phyloP scores from a whole-genome alignment of 1,140 invertebrate genomes.

The Samia ricini region DNA sequence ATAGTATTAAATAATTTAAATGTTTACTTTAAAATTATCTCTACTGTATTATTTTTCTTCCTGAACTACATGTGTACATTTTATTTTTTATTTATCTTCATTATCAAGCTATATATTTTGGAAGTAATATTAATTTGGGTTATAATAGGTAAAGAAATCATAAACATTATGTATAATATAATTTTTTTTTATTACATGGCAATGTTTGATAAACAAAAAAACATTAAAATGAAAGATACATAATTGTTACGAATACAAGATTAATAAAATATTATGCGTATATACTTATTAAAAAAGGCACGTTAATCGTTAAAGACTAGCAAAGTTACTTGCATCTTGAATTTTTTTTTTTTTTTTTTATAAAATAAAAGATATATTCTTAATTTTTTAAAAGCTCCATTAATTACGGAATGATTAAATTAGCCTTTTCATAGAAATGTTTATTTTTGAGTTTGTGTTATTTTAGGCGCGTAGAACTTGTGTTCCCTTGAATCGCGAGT shows the following conservation, averaged over 20 bases:
- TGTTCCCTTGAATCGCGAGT: slow-evolving; percentile 89
- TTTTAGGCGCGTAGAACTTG: slow-evolving; percentile 87
- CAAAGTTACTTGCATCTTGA: slow-evolving; percentile 20
- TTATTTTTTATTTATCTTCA: no score
- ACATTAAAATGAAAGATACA: slow-evolving; percentile 17
- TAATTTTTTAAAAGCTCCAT: not conserved
- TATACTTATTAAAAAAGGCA: slow-evolving; percentile 39
- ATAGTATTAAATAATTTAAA: no score
- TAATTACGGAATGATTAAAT: slow-evolving; percentile 46
- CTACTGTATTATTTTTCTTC: no score
- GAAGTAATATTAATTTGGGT: not conserved
- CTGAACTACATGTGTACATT: no score
- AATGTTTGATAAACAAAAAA: slow-evolving; percentile 59
- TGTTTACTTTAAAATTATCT: no score
- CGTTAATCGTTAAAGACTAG: slow-evolving; percentile 45
- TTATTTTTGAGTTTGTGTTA: slow-evolving; percentile 37
- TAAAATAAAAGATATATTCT: slow-evolving; percentile 13
- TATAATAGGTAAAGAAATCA: not conserved
- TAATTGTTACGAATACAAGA: slow-evolving; percentile 18
- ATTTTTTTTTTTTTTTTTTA: slow-evolving; percentile 14
- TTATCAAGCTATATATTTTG: no score
- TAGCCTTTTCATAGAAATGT: slow-evolving; percentile 9
- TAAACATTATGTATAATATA: slow-evolving; percentile 34
- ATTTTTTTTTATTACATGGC: slow-evolving; percentile 70
- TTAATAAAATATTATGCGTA: slow-evolving; percentile 36